A percentile compares a stretch with the other conserved stretches of the same genome.
These are phyloP conservation scores for Idaea biselata DNA, from an alignment of 2,888 invertebrate species.

Conservation along the genomic window DNA sequence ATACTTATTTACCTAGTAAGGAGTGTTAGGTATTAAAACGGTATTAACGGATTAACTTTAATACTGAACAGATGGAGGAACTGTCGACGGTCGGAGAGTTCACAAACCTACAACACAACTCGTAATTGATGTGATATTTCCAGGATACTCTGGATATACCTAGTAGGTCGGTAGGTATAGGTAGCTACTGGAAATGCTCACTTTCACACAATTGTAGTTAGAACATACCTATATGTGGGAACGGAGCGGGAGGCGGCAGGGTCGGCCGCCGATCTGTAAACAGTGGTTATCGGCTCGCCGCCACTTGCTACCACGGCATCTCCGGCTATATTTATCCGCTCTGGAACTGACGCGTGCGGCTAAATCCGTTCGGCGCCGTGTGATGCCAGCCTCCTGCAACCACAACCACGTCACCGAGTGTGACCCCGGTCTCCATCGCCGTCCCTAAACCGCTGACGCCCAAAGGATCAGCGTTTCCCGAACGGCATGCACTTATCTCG, in stretches of 20 bases:
- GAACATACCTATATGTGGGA: conserved; percentile 71
- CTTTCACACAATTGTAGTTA: conserved; percentile 38
- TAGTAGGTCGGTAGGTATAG: too few species aligned
- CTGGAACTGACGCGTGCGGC: conserved; percentile 73
- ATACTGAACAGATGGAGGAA: not conserved
- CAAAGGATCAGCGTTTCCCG: conserved; percentile 41
- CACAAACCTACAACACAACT: not conserved
- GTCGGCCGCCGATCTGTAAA: conserved; percentile 77
- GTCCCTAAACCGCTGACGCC: conserved; percentile 37
- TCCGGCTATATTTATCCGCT: conserved; percentile 76
- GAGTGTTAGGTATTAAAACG: not conserved
- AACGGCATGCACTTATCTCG: conserved; percentile 52
- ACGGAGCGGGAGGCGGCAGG: conserved; percentile 72
- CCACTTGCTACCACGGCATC: conserved; percentile 73
- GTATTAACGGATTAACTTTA: not conserved
- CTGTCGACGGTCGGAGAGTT: not conserved
- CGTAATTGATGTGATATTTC: not conserved
- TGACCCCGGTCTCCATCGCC: conserved; percentile 45
- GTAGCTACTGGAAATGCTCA: not conserved
- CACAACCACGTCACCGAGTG: conserved; percentile 74
- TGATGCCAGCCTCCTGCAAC: conserved; percentile 76
- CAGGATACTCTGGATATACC: not conserved
- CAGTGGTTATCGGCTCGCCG: conserved; percentile 77
- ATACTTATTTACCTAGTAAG: not conserved
- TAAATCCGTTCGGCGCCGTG: conserved; percentile 76